A percentile compares a stretch with the other conserved stretches of the same genome.
These are phyloP conservation scores for Thomomys bottae DNA, from an alignment of 2,113 vertebrate species.

Conservation along the genomic window DNA sequence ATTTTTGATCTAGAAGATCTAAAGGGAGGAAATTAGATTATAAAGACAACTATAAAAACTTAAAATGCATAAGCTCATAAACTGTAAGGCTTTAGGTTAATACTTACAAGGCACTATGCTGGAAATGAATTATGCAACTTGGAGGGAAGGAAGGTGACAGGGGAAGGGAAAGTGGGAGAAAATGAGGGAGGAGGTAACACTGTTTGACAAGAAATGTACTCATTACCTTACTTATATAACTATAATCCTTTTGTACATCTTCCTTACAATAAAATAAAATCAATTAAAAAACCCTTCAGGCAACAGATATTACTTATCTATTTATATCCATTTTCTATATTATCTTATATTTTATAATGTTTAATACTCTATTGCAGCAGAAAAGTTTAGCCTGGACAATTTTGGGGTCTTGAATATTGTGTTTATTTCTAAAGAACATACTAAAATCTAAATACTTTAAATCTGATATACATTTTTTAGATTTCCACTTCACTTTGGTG, in stretches of 20 bases:
- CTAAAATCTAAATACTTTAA: slow-evolving; percentile 6
- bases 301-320: neutral
- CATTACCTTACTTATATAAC: no score
- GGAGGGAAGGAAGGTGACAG: no score
- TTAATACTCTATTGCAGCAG: slow-evolving; percentile 2
- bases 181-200: no score
- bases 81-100: slow-evolving; percentile 20
- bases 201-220: no score
- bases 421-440: slow-evolving; percentile 38
- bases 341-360: slow-evolving; percentile 18
- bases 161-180: no score
- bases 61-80: slow-evolving; percentile 28
- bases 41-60: neutral
- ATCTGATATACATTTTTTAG: slow-evolving; percentile 10
- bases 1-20: slow-evolving; percentile 18
- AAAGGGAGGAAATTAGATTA: slow-evolving; percentile 42
- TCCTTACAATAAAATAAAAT: no score
- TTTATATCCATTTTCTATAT: neutral
- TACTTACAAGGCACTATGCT: no score
- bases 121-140: no score
- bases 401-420: slow-evolving; percentile 15
- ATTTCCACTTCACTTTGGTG: slow-evolving; percentile 5
- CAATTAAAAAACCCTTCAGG: no score
- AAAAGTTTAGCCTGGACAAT: slow-evolving; percentile 46
- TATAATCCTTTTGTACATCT: no score